Percentiles rank a stretch among this genome's conserved stretches.
Conservation (phyloP, 2,797 vertebrate species). For the Spea hammondii region DNA sequence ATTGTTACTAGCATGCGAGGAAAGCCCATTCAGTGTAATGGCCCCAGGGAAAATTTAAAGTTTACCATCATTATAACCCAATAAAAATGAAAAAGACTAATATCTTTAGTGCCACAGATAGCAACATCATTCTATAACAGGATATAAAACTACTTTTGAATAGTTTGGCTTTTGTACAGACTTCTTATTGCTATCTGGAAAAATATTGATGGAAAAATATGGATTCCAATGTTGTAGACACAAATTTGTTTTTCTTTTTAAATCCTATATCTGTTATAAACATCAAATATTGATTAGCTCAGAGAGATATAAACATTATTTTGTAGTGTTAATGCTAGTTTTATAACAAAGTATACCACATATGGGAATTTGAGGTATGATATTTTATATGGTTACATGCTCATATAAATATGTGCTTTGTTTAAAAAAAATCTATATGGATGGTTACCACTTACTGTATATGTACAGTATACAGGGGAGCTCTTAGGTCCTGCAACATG, state of each 20-base stretch:
- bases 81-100: slow-evolving; percentile 19
- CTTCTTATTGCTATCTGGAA: slow-evolving; percentile 22
- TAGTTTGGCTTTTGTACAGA: slow-evolving; percentile 31
- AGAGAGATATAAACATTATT: neutral
- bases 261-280: slow-evolving; percentile 18
- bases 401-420: no score
- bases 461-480: no score
- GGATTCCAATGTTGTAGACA: slow-evolving; percentile 28
- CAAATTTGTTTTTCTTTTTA: slow-evolving; percentile 14
- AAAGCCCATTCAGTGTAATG: slow-evolving; percentile 6
- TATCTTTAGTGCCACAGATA: slow-evolving; percentile 10
- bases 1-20: neutral
- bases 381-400: no score
- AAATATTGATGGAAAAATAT: slow-evolving; percentile 30
- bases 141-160: slow-evolving; percentile 32
- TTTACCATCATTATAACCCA: slow-evolving; percentile 28
- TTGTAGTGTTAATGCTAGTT: slow-evolving; percentile 2
- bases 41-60: slow-evolving; percentile 23
- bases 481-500: no score
- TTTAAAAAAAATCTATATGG: no score
- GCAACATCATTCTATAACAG: slow-evolving; percentile 10
- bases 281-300: neutral
- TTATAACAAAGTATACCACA: no score
- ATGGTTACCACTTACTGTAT: no score
- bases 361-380: no score